Evolutionary conservation across 2,797 vertebrate genomes (phyloP).

Genomic region (Limnodromus scolopaceus): DNA sequence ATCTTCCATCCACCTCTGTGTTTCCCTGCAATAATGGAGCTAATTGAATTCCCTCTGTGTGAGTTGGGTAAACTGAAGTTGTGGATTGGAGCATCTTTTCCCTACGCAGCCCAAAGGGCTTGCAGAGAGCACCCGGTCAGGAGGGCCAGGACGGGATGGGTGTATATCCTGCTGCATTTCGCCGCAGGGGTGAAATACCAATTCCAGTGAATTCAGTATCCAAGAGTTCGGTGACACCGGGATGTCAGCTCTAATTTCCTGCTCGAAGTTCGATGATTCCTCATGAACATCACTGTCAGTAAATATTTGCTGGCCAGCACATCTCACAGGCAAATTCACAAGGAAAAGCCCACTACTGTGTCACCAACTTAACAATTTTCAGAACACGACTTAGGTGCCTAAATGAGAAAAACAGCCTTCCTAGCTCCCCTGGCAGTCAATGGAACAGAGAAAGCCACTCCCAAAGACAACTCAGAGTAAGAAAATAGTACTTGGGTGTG

Average conservation of each 20-base stretch:
- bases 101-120: background rate
- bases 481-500: fast-evolving
- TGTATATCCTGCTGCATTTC: background rate
- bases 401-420: background rate
- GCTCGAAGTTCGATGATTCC: background rate
- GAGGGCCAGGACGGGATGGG: background rate
- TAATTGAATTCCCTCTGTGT: background rate
- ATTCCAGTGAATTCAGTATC: background rate
- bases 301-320: background rate
- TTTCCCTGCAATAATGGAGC: background rate
- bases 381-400: background rate
- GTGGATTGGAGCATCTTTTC: background rate
- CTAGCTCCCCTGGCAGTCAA: background rate
- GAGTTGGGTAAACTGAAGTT: background rate
- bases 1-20: background rate
- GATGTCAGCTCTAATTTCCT: background rate
- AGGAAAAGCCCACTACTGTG: background rate
- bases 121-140: background rate
- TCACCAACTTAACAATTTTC: background rate
- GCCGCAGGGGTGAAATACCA: background rate
- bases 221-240: background rate
- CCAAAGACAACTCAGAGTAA: background rate
- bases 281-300: background rate
- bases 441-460: background rate
- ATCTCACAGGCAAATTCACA: background rate